Conservation (phyloP, 1,140 invertebrate species). For the Globodera ellingtonae region DNA sequence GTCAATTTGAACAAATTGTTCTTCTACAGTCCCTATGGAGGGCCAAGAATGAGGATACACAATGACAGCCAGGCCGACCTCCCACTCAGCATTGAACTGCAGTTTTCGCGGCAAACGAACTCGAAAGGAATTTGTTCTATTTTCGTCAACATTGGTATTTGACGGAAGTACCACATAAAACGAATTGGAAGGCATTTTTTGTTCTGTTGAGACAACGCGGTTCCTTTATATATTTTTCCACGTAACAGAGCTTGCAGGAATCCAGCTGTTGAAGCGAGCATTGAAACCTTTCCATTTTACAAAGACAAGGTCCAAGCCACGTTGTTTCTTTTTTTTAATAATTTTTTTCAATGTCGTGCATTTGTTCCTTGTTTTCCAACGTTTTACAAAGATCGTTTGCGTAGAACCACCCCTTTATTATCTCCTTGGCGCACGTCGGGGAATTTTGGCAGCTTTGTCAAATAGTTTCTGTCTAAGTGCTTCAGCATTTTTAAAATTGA, state of each 20-base stretch:
- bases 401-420: slow-evolving; percentile 28
- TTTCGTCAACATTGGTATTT: too few species aligned
- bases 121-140: too few species aligned
- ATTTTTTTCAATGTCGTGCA: slow-evolving; percentile 21
- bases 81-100: too few species aligned
- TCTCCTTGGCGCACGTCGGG: background rate
- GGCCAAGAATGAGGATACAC: too few species aligned
- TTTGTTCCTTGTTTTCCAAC: background rate
- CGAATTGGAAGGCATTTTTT: slow-evolving; percentile 1
- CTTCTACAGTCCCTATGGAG: too few species aligned
- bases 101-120: too few species aligned
- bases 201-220: background rate
- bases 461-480: slow-evolving; percentile 1
- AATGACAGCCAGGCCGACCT: too few species aligned
- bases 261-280: slow-evolving; percentile 15
- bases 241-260: background rate
- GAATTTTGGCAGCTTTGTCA: background rate
- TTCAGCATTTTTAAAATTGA: slow-evolving; percentile 36
- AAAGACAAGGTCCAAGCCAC: slow-evolving; percentile 21
- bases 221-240: background rate
- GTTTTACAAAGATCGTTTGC: slow-evolving; percentile 51
- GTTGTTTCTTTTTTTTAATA: background rate
- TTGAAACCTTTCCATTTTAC: slow-evolving; percentile 17
- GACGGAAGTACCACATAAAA: background rate
- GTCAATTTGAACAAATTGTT: too few species aligned